A percentile compares a stretch with the other conserved stretches of the same genome.
phyloP scores from a whole-genome alignment of 2,113 vertebrate genomes.

The Cathartes aura region DNA sequence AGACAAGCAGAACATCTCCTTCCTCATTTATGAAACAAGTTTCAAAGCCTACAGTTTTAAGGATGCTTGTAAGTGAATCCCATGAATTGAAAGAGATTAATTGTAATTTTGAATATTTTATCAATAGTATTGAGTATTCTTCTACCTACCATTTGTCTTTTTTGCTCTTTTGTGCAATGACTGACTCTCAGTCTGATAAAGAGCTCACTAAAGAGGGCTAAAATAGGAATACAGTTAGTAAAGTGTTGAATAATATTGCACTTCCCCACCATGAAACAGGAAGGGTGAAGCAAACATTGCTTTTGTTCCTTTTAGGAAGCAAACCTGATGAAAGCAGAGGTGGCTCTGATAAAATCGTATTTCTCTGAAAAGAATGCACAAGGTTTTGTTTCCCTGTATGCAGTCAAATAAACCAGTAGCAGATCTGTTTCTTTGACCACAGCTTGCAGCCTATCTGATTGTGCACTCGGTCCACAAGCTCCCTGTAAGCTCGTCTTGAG shows the following conservation, averaged over 20 bases:
- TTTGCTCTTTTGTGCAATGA: not conserved
- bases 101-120: not conserved
- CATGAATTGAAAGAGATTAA: not conserved
- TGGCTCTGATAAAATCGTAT: not conserved
- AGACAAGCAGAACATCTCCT: not conserved
- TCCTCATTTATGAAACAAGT: not conserved
- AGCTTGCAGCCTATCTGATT: not conserved
- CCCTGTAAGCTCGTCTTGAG: not conserved
- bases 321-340: not conserved
- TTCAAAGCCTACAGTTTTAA: not conserved
- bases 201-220: not conserved
- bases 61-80: not conserved
- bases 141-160: not conserved
- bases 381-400: not conserved
- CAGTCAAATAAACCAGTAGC: not conserved
- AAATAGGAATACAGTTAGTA: not conserved
- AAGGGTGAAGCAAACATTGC: not conserved
- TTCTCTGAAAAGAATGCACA: not conserved
- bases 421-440: not conserved
- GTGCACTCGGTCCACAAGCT: not conserved
- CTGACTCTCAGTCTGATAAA: not conserved
- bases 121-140: not conserved
- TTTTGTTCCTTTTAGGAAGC: not conserved
- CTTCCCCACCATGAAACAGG: not conserved
- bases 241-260: not conserved